Evolutionary conservation across 2,113 vertebrate species (phyloP), one percentile per base, ranked within the genome.

Genomic region (Struthidea cinerea): DNA sequence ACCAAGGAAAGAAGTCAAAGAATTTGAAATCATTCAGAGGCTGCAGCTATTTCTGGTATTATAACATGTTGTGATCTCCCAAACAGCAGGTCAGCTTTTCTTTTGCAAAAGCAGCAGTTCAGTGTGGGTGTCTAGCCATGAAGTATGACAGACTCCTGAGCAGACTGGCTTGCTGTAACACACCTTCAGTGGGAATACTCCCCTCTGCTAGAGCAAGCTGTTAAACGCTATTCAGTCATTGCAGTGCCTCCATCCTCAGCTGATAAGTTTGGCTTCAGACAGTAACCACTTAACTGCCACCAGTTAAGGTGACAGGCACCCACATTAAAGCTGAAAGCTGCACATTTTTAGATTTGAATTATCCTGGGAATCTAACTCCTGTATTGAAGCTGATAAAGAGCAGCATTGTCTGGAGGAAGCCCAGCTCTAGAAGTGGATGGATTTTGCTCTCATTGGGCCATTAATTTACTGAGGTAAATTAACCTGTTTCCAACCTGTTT

Each of bases 261-360:
- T 95, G 93, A 9, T 75, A 75, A 81, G 77, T 96, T 95, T 47
- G 90, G 78, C 46, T 94, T 81, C 87, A 90, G 92, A 94, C 85
- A 93, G 86, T 69, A 85, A 93, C 74, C 46, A 71, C 67, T 93
- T 64, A 37, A 75, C 79, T 91, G 94, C 89, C 95, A 93, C 89
- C 92, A 96, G 91, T 87, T 59, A 35, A 59, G 56, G 56, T 97
- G 97, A 91, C 80, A 96, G 92, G 75, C 87, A 97, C 84, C 87
- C 70, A 39, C 46, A 60, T 26, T 75, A 89, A 44, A 79, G 84
- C 90, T 96, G 69, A 89, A 74, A 90, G 90, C 78, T 95, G 78
- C 87, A 78, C 55, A 28, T 52, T 94, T 96, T 97, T 92, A 73
- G 67, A 81, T 96, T 97, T 84, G 67, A 84, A 59, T 90, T 90